Base-by-base conservation (phyloP, 2,888 invertebrate genomes). In the Leucoptera coffeella region DNA sequence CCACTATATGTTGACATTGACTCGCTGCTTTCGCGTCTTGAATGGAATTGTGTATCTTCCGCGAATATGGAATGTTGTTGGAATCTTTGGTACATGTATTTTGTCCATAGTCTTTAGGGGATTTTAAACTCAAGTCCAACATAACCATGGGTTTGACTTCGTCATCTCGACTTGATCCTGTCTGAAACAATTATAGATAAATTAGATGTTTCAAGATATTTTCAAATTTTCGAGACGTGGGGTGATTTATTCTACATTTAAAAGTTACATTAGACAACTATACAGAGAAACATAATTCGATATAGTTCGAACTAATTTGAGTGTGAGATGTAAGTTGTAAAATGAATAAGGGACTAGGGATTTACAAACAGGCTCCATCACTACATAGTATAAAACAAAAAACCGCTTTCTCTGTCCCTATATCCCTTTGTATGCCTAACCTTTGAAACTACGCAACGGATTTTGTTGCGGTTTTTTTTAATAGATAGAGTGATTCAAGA, bases 1-100 rank as follows among this genome's bases (percentile, higher is more conserved):
- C 48, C 4, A 64, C 43, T n/a, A 54, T 33, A 41, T 61, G 51
- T 34, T 64, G 59, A 34, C 69, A 67, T 30, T 69, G 57, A 29
- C 58, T 60, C 2, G 65, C 58, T 12, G 67, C 51, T 32, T 54
- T 62, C 2, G 67, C 60, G 20, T 58, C 53, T 33, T 52, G 47
- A 36, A 65, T 52, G 22, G 43, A 39, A 4, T 51, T 40, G 34
- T 53, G 50, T 22, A 58, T 40, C 19, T n/a, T n/a, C n/a, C n/a
- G n/a, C n/a, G n/a, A n/a, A n/a, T n/a, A n/a, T 42, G 34, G 20
- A 49, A 35, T 10, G 39, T 28, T 15, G n/a, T n/a, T n/a, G n/a
- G n/a, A n/a, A n/a, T n/a, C n/a, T n/a, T n/a, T n/a, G 45, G 36
- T 14, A 38, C 12, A 21, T 22, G 32, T 28, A 26, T 29, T 33